A percentile compares a stretch with the other conserved stretches of the same genome.
Evolutionary conservation across 2,797 vertebrate genomes (phyloP).

Genomic region (Sebastes itinus): DNA sequence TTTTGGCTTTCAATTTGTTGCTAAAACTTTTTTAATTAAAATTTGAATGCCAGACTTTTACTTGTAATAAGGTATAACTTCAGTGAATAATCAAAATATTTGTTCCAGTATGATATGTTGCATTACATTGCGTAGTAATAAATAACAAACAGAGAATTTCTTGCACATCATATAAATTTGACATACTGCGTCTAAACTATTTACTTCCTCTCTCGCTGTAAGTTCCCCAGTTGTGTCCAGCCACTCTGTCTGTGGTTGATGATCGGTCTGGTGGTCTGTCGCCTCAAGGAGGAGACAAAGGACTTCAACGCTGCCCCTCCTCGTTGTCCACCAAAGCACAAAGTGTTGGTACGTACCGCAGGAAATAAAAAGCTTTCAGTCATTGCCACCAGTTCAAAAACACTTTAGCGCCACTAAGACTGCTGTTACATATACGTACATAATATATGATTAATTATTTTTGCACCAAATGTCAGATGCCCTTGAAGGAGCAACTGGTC

Average conservation of each 20-base stretch:
- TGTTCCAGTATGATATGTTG: not conserved
- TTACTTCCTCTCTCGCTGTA: not conserved
- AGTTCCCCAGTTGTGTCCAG: conserved; percentile 79
- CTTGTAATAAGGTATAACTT: not conserved
- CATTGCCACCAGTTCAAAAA: not conserved
- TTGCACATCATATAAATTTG: not conserved
- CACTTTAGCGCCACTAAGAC: too few relatives aligned
- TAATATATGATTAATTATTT: not conserved
- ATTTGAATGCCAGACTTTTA: not conserved
- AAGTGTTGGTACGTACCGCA: conserved; percentile 80
- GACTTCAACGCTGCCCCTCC: conserved; percentile 82
- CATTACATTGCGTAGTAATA: not conserved
- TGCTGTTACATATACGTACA: not conserved
- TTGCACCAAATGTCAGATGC: conserved; percentile 53
- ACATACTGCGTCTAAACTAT: accelerated
- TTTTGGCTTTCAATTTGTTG: not conserved
- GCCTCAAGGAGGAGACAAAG: conserved; percentile 81
- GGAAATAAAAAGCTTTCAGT: not conserved
- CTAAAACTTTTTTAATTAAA: not conserved
- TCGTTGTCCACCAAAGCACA: conserved; percentile 83
- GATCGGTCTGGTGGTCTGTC: conserved; percentile 82
- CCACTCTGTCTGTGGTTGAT: conserved; percentile 80
- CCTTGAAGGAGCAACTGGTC: conserved; percentile 82
- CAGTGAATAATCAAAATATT: not conserved
- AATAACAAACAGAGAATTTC: not conserved